Base-by-base conservation (phyloP, 64 coral and sea anemone species). In the Porites australiensis region DNA sequence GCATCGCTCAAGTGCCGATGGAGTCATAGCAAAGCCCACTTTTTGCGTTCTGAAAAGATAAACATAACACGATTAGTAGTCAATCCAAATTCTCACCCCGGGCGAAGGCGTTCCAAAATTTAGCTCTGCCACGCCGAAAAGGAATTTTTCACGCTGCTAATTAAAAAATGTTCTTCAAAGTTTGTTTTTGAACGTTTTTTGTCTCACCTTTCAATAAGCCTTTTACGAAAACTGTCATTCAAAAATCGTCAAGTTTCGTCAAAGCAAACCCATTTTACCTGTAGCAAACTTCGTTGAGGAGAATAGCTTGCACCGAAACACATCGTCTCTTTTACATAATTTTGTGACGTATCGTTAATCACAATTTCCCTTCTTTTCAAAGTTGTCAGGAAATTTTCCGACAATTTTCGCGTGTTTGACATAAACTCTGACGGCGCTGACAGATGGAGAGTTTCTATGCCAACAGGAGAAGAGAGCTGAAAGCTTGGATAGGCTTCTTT, bases 101-200 rank as follows among this genome's bases (percentile, higher is more conserved):
- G 44, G 3, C n/a, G 50, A 50, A 52, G 61, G 81, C 81, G 81
- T 84, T 61, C 4, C 77, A 68, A 51, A 15, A 19, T 43, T 50
- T 46, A 61, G 50, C 62, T 69, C 47, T 19, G 43, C 65, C 61
- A 68, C n/a, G 81, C 81, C 81, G 81, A 67, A 84, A 84, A 68
- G 81, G 63, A 63, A 84, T 68, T 68, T 84, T 84, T 84, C 63
- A 84, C 18, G 64, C 45, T 65, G 81, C 81, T 84, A 84, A 84
- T 84, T 84, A 84, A 84, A 84, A 84, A 84, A 50, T 51, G 13
- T 84, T 51, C 63, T 66, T 69, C 44, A 67, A 84, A 69, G 61
- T 84, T 84, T 67, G 61, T 67, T 84, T 84, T 70, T 61, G 44
- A 66, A 50, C 64, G 47, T 44, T 68, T 84, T 61, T 51, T 44